phyloP scores from a whole-genome alignment of 2,113 vertebrate species.

The Hyperoodon ampullatus region DNA sequence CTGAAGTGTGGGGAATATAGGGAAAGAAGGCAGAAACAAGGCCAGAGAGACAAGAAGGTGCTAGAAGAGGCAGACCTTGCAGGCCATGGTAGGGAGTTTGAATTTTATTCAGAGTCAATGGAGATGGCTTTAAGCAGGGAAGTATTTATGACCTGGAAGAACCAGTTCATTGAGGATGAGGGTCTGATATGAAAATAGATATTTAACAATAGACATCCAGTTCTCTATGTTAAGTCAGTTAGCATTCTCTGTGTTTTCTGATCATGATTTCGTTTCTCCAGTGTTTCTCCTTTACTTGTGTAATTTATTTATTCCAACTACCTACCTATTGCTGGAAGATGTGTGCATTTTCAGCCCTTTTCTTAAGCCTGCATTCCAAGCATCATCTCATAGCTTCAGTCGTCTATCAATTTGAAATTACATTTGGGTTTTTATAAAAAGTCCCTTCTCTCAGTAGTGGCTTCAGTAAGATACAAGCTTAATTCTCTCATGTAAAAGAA shows the following conservation, averaged over 20 bases:
- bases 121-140: not conserved
- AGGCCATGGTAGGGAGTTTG: not conserved
- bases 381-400: not conserved
- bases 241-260: not conserved
- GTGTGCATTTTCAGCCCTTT: not conserved
- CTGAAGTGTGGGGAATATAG: not conserved
- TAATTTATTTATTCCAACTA: not conserved
- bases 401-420: not conserved
- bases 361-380: not conserved
- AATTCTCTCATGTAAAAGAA: not conserved
- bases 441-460: not conserved
- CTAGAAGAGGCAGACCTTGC: not conserved
- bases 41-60: not conserved
- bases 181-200: not conserved
- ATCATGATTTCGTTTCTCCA: not conserved
- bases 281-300: not conserved
- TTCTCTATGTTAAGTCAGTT: not conserved
- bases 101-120: not conserved
- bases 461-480: not conserved
- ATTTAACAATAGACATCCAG: not conserved
- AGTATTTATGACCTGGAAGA: not conserved
- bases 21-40: not conserved
- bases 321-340: not conserved
- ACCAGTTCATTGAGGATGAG: not conserved
- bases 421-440: not conserved